Evolutionary conservation across 1,140 invertebrate species (phyloP).

Genomic region (Caligus rogercresseyi): DNA sequence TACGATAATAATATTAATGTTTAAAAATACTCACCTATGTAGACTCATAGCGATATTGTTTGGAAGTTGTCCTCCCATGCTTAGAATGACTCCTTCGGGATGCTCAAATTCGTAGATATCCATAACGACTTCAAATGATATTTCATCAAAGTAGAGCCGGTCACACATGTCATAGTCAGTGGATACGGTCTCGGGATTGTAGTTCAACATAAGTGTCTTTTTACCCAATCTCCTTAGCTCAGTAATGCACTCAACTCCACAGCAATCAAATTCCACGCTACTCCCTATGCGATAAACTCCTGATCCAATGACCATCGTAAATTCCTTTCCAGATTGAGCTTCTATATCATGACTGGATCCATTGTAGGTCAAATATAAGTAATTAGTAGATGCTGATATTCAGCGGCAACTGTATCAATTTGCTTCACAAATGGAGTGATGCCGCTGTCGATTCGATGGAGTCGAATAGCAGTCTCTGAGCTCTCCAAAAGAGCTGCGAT

Average conservation of each 20-base stretch:
- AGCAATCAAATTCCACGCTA: slow-evolving; percentile 99
- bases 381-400: slow-evolving; percentile 96
- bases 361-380: slow-evolving; percentile 93
- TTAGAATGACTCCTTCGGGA: slow-evolving; percentile 76
- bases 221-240: slow-evolving; percentile 65
- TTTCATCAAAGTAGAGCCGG: slow-evolving; percentile 95
- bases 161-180: slow-evolving; percentile 99
- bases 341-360: slow-evolving; percentile 64
- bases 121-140: slow-evolving; percentile 97
- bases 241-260: slow-evolving; percentile 84
- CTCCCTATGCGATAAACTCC: slow-evolving; percentile 97
- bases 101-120: slow-evolving; percentile 89
- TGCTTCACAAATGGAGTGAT: slow-evolving; percentile 82
- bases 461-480: slow-evolving; percentile 53
- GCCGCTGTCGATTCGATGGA: slow-evolving; percentile 26
- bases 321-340: slow-evolving; percentile 38
- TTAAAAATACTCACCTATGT: slow-evolving; percentile 38
- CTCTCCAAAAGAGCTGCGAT: slow-evolving; percentile 73
- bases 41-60: slow-evolving; percentile 99
- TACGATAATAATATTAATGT: slow-evolving; percentile 27
- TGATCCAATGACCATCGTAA: slow-evolving; percentile 45
- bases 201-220: slow-evolving; percentile 98
- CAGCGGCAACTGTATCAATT: slow-evolving; percentile 97
- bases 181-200: slow-evolving; percentile 97
- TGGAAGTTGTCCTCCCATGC: slow-evolving; percentile 94